Conservation (phyloP, 2,113 vertebrate species). For the Engraulis encrasicolus region DNA sequence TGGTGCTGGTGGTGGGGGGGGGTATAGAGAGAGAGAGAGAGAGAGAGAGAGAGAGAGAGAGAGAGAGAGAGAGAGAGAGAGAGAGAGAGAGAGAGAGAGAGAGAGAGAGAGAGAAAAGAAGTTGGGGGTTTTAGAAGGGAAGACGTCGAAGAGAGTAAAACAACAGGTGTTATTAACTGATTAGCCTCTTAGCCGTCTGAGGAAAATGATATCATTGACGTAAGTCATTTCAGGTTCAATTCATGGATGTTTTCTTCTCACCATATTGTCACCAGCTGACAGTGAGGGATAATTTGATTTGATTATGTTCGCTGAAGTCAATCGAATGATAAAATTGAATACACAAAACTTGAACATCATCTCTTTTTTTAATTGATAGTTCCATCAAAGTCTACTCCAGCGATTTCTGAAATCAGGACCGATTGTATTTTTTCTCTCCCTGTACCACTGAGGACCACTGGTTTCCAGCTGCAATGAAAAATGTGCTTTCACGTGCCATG, state of each 20-base stretch:
- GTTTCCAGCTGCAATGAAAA: background rate
- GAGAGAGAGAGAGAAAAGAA: constrained; percentile 2
- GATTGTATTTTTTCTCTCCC: background rate
- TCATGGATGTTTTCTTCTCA: background rate
- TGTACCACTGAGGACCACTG: background rate
- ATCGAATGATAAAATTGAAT: background rate
- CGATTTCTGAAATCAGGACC: background rate
- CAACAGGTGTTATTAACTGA: background rate
- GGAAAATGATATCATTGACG: background rate
- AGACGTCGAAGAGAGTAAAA: background rate
- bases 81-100: constrained; percentile 23
- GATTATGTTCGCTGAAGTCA: background rate
- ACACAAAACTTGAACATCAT: background rate
- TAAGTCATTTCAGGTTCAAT: background rate
- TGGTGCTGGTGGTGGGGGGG: background rate
- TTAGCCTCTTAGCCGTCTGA: background rate
- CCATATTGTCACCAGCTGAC: background rate
- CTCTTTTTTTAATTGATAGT: background rate
- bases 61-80: background rate
- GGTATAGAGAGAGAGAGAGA: background rate
- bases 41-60: constrained; percentile 16
- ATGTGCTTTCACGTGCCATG: background rate
- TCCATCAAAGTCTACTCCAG: background rate
- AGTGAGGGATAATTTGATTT: too few species aligned
- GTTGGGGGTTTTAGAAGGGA: background rate